phyloP scores from a whole-genome alignment of 2,797 vertebrate genomes.

The Chaetophractus vellerosus region DNA sequence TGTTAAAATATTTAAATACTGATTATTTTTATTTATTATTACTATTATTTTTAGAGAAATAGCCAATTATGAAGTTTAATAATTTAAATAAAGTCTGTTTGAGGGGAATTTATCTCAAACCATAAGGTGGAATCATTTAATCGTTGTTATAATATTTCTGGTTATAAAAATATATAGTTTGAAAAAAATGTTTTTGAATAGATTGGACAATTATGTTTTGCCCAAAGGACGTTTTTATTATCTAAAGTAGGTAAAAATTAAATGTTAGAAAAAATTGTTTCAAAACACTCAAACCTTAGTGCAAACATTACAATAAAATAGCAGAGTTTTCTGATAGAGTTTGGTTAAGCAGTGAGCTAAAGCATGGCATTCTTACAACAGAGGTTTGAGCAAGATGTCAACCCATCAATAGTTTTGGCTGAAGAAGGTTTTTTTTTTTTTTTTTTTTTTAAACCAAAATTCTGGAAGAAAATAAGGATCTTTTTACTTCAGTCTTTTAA shows the following conservation, averaged over 20 bases:
- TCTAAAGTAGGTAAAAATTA: slow-evolving; percentile 42
- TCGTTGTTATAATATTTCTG: slow-evolving; percentile 34
- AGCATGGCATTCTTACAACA: background rate
- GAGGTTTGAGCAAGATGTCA: background rate
- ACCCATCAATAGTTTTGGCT: background rate
- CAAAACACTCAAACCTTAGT: slow-evolving; percentile 7
- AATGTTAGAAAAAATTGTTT: slow-evolving; percentile 4
- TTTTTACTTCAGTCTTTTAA: slow-evolving; percentile 27
- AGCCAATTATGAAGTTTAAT: slow-evolving; percentile 36
- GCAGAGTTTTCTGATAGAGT: background rate
- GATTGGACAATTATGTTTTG: slow-evolving; percentile 22
- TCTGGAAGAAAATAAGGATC: background rate
- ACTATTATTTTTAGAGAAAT: background rate
- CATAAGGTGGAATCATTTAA: background rate
- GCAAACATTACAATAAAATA: background rate
- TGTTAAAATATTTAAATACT: slow-evolving; percentile 29
- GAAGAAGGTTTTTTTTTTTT: background rate
- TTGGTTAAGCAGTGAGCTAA: background rate
- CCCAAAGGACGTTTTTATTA: slow-evolving; percentile 42
- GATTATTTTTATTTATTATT: slow-evolving; percentile 49
- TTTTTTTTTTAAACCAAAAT: background rate
- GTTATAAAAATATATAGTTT: slow-evolving; percentile 43
- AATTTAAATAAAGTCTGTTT: slow-evolving; percentile 36
- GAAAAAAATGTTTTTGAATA: background rate
- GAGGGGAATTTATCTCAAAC: slow-evolving; percentile 53